Evolutionary conservation across 2,113 vertebrate species (phyloP).

Genomic region (Rhizomys pruinosus): DNA sequence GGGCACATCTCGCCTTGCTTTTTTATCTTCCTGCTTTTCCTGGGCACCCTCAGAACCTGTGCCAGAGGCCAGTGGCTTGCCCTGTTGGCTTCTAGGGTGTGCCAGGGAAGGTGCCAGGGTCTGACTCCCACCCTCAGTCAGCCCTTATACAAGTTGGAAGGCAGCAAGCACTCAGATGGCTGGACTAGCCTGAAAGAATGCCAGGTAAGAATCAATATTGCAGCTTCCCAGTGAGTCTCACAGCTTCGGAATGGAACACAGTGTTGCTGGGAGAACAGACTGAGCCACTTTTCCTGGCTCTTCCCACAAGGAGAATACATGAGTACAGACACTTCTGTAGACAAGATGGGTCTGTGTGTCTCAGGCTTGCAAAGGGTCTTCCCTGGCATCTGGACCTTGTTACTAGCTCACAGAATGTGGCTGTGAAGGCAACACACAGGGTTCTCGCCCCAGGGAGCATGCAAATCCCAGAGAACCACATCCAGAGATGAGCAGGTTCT

Average conservation of each 20-base stretch:
- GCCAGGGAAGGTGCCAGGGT: background rate
- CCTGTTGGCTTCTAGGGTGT: too few relatives aligned
- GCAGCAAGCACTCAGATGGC: background rate
- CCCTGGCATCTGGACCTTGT: background rate
- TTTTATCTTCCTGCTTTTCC: background rate
- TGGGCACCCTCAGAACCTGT: background rate
- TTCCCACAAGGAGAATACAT: background rate
- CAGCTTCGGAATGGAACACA: background rate
- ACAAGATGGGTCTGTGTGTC: background rate
- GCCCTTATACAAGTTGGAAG: background rate
- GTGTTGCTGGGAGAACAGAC: background rate
- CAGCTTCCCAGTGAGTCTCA: background rate
- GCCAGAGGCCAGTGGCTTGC: background rate
- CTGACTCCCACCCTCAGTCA: background rate
- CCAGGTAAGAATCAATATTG: background rate
- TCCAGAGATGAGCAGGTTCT: background rate
- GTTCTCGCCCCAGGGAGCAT: background rate
- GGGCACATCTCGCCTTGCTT: background rate
- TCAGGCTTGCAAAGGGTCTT: background rate
- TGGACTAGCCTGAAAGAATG: background rate
- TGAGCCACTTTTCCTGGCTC: background rate
- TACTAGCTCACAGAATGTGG: background rate
- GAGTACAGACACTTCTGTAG: background rate
- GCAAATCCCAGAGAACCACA: background rate
- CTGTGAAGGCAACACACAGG: background rate